Percentiles rank a stretch among this genome's conserved stretches.
Conservation (phyloP, 2,113 vertebrate genomes). For the Panthera leo region DNA sequence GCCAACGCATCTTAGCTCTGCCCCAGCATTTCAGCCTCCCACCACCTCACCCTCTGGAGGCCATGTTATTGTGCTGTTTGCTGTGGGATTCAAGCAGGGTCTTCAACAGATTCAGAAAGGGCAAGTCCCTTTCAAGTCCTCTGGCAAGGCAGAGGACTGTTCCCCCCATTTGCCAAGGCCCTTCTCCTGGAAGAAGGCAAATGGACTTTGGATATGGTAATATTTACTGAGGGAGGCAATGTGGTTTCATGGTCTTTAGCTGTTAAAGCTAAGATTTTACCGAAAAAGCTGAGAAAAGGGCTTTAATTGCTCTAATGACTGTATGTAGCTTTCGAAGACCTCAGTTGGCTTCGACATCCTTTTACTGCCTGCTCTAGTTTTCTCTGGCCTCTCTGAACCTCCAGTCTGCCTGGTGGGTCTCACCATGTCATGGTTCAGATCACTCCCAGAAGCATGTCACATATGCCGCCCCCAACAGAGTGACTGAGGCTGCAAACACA, state of each 20-base stretch:
- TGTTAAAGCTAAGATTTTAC: not conserved
- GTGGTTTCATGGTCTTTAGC: not conserved
- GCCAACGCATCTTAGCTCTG: not conserved
- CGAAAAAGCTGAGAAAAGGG: not conserved
- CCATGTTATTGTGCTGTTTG: not conserved
- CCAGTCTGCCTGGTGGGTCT: not conserved
- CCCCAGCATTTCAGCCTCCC: not conserved
- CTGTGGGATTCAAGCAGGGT: not conserved
- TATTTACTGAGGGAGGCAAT: not conserved
- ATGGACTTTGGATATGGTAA: not conserved
- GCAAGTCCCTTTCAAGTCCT: not conserved
- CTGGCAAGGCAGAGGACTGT: not conserved
- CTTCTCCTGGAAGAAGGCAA: not conserved
- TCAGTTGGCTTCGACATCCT: not conserved
- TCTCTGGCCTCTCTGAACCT: not conserved
- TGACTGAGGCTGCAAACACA: not conserved
- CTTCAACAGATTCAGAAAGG: not conserved
- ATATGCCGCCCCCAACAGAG: not conserved
- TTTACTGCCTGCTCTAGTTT: no score
- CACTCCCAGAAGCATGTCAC: not conserved
- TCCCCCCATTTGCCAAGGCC: not conserved
- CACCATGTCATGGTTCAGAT: accelerated
- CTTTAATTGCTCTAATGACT: not conserved
- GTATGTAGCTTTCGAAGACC: not conserved
- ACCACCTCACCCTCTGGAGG: no score